Percentiles rank a stretch among this genome's conserved stretches.
Conservation (phyloP, 2,797 vertebrate genomes). For the Anguilla megastoma region DNA sequence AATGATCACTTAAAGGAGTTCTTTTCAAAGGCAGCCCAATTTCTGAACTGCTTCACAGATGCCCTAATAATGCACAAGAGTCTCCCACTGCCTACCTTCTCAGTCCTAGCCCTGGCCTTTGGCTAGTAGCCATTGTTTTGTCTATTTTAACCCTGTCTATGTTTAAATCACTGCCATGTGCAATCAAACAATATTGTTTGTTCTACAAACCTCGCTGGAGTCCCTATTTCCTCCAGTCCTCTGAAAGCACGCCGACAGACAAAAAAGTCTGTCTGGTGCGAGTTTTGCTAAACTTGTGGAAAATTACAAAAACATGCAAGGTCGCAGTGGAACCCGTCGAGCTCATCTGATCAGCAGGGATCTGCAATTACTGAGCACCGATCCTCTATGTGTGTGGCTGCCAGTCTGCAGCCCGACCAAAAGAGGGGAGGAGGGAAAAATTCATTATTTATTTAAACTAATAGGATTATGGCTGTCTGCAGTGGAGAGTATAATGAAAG, state of each 20-base stretch:
- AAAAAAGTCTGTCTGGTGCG: slow-evolving; percentile 49
- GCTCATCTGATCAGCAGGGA: slow-evolving; percentile 73
- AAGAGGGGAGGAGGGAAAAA: background rate
- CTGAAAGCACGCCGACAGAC: slow-evolving; percentile 45
- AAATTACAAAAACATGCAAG: slow-evolving; percentile 73
- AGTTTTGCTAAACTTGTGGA: slow-evolving; percentile 69
- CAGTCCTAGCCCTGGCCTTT: background rate
- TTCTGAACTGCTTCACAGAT: background rate
- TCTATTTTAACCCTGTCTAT: slow-evolving; percentile 24
- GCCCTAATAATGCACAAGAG: background rate
- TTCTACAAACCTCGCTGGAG: slow-evolving; percentile 47
- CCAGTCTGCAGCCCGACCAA: slow-evolving; percentile 4
- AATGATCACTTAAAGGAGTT: background rate
- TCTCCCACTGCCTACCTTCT: background rate
- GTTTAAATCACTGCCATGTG: slow-evolving; percentile 29
- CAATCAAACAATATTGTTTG: slow-evolving; percentile 39
- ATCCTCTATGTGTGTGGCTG: slow-evolving; percentile 57
- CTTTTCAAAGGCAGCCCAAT: slow-evolving; percentile 5
- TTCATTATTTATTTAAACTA: slow-evolving; percentile 78
- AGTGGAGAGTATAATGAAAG: slow-evolving; percentile 63
- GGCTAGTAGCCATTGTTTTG: slow-evolving; percentile 54
- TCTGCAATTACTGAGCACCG: slow-evolving; percentile 69
- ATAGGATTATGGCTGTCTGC: slow-evolving; percentile 68
- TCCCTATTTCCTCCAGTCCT: slow-evolving; percentile 50
- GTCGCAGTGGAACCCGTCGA: slow-evolving; percentile 70